Evolutionary conservation across 2,113 vertebrate species (phyloP).

Genomic region (Xyliphius kryptos): DNA sequence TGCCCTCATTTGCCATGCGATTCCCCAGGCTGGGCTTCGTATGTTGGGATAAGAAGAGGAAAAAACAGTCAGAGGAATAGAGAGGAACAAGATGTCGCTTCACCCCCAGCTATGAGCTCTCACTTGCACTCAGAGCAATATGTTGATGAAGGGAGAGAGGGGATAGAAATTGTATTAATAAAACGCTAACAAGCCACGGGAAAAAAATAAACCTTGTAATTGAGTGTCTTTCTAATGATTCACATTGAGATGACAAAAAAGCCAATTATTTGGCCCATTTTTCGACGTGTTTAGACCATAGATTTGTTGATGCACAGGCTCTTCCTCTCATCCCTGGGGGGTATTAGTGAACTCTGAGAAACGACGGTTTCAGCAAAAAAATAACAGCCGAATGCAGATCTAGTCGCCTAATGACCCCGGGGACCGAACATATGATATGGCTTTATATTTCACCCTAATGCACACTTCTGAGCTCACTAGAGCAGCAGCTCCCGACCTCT

Average conservation of each 20-base stretch:
- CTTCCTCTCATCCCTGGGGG: slow-evolving; percentile 36
- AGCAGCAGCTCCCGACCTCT: slow-evolving; percentile 25
- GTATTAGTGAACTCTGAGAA: slow-evolving; percentile 44
- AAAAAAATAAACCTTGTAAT: slow-evolving; percentile 30
- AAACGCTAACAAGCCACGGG: slow-evolving; percentile 36
- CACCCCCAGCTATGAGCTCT: slow-evolving; percentile 22
- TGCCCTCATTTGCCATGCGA: slow-evolving; percentile 47
- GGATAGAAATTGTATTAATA: too few relatives aligned
- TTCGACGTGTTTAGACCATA: slow-evolving; percentile 30
- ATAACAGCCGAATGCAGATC: slow-evolving; percentile 45
- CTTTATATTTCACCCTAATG: slow-evolving; percentile 36
- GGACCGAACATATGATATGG: slow-evolving; percentile 35
- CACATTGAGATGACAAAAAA: slow-evolving; percentile 36
- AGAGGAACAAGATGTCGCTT: slow-evolving; percentile 21
- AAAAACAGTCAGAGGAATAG: background rate
- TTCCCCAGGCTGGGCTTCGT: slow-evolving; percentile 33
- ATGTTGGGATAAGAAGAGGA: slow-evolving; percentile 22
- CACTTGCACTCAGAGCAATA: slow-evolving; percentile 1
- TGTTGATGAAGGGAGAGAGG: too few relatives aligned
- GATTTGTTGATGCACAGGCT: slow-evolving; percentile 41
- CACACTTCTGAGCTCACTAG: slow-evolving; percentile 14
- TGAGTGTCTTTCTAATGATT: slow-evolving; percentile 39
- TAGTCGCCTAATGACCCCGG: slow-evolving; percentile 42
- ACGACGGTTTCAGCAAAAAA: slow-evolving; percentile 45
- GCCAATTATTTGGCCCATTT: slow-evolving; percentile 39